phyloP scores from a whole-genome alignment of 2,888 invertebrate genomes.

The Agrochola lota region DNA sequence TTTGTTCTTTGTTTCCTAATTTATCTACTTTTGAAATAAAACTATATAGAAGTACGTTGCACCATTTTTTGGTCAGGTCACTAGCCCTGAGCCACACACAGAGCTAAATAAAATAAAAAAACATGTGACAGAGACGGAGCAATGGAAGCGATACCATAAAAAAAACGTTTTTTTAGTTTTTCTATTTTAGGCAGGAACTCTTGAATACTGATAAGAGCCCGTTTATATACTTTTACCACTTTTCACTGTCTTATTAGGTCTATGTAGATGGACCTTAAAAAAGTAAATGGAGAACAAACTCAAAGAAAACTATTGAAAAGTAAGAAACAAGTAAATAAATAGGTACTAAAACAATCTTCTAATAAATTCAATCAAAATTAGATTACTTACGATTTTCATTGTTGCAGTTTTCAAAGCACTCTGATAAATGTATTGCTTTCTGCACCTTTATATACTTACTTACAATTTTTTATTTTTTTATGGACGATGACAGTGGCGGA shows the following conservation, averaged over 20 bases:
- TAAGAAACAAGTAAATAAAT: background rate
- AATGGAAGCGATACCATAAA: too few relatives aligned
- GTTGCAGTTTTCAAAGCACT: slow-evolving; percentile 1
- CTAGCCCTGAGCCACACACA: too few relatives aligned
- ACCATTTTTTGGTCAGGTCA: background rate
- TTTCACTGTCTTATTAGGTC: background rate
- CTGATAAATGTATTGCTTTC: slow-evolving; percentile 7
- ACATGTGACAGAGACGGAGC: background rate
- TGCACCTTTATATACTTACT: slow-evolving; percentile 23
- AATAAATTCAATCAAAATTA: background rate
- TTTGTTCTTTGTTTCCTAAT: too few relatives aligned
- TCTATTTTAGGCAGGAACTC: background rate
- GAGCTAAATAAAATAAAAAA: background rate
- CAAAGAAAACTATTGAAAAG: background rate
- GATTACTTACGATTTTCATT: slow-evolving; percentile 45
- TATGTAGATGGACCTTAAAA: background rate
- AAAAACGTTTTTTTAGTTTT: too few relatives aligned
- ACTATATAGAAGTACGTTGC: too few relatives aligned
- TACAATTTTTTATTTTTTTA: too few relatives aligned
- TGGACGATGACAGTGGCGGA: background rate
- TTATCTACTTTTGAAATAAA: too few relatives aligned
- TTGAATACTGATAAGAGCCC: too few relatives aligned
- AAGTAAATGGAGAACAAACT: background rate
- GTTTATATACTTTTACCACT: too few relatives aligned
- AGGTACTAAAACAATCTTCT: background rate